Conservation (phyloP, 2,797 vertebrate genomes). For the Anguilla megastoma region DNA sequence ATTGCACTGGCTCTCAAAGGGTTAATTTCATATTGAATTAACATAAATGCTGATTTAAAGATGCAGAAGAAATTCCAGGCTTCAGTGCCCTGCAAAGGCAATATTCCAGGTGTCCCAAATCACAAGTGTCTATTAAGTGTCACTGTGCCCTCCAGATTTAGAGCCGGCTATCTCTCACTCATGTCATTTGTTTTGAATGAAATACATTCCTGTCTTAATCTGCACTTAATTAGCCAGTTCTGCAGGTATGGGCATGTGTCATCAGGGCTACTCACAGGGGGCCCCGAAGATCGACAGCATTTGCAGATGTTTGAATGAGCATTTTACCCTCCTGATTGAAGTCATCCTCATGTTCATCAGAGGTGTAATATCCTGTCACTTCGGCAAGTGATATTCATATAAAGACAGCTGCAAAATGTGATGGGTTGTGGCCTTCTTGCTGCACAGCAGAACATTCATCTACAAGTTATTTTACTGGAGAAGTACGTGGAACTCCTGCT, state of each 20-base stretch:
- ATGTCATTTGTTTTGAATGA: not conserved
- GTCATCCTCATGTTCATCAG: not conserved
- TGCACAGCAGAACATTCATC: not conserved
- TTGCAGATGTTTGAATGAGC: not conserved
- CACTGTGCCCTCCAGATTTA: not conserved
- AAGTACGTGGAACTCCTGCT: not conserved
- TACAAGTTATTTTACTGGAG: not conserved
- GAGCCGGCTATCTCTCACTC: not conserved
- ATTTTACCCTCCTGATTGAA: not conserved
- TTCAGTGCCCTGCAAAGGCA: not conserved
- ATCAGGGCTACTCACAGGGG: not conserved
- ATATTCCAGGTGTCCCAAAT: not conserved
- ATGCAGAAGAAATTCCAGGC: not conserved
- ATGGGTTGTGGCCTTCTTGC: not conserved
- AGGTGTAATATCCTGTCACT: not conserved
- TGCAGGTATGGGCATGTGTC: not conserved
- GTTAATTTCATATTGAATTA: not conserved
- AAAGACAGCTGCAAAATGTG: not conserved
- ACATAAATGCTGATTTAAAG: not conserved
- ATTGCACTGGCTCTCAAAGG: not conserved
- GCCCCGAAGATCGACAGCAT: not conserved
- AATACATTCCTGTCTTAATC: not conserved
- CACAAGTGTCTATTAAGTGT: not conserved
- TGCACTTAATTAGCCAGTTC: not conserved
- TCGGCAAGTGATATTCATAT: not conserved